phyloP scores from a whole-genome alignment of 2,797 vertebrate genomes.

The Ciconia nigra region DNA sequence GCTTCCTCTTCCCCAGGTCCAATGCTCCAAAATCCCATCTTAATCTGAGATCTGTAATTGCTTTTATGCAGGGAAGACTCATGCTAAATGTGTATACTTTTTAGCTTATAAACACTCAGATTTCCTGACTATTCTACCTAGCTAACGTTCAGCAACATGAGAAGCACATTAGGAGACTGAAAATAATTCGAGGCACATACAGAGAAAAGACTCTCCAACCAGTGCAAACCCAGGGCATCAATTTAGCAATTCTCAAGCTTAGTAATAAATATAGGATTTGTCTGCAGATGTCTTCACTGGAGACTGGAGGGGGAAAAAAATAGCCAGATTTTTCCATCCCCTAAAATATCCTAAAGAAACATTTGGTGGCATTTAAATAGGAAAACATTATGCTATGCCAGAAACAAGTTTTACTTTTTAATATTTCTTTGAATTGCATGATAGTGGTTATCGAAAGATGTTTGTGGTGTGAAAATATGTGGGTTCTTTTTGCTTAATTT shows the following conservation, averaged over 20 bases:
- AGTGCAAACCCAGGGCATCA: neutral
- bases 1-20: neutral
- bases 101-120: neutral
- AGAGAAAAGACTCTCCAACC: neutral
- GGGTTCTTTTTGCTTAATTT: neutral
- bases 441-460: constrained; percentile 45
- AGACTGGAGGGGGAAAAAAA: neutral
- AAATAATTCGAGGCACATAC: neutral
- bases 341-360: constrained; percentile 67
- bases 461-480: constrained; percentile 59
- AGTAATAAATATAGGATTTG: constrained; percentile 10
- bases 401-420: constrained; percentile 59
- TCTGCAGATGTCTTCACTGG: neutral
- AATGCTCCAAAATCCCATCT: neutral
- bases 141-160: neutral
- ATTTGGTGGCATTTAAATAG: constrained; percentile 74
- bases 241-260: neutral
- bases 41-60: neutral
- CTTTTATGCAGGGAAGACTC: neutral
- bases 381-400: constrained; percentile 51
- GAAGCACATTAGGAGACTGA: neutral
- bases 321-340: constrained; percentile 47
- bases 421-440: constrained; percentile 51
- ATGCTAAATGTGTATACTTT: neutral
- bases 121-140: neutral